Conservation (phyloP, 2,888 invertebrate genomes). For the Parnassius smintheus region DNA sequence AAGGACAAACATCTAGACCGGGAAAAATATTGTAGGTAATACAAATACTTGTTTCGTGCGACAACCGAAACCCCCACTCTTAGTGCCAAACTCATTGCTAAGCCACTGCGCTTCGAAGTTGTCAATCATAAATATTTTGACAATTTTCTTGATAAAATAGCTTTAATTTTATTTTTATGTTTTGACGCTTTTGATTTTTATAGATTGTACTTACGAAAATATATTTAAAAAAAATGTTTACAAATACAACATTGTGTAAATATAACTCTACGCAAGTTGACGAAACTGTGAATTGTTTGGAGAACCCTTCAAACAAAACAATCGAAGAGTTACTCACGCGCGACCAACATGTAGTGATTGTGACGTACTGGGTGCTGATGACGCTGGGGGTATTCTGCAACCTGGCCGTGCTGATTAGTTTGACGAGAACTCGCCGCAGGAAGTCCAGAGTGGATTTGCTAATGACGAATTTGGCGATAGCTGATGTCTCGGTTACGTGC, state of each 20-base stretch:
- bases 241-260: background rate
- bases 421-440: constrained; percentile 83
- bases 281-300: background rate
- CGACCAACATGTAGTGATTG: constrained; percentile 69
- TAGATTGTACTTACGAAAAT: background rate
- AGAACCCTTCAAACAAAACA: constrained; percentile 28
- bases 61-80: too few species aligned
- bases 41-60: too few species aligned
- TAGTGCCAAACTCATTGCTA: too few species aligned
- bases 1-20: too few species aligned
- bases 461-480: constrained; percentile 89
- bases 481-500: constrained; percentile 91
- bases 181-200: background rate
- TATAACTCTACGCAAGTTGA: background rate
- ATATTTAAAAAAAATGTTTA: background rate
- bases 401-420: constrained; percentile 84
- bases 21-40: too few species aligned
- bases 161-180: background rate
- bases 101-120: too few species aligned
- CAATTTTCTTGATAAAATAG: too few species aligned
- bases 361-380: constrained; percentile 83
- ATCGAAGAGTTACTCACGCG: constrained; percentile 37
- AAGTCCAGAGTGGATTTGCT: constrained; percentile 89
- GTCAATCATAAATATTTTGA: too few species aligned
- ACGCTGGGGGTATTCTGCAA: constrained; percentile 86